These are phyloP conservation scores for Apamea monoglypha DNA, from an alignment of 2,888 invertebrate species.

Conservation along the genomic window DNA sequence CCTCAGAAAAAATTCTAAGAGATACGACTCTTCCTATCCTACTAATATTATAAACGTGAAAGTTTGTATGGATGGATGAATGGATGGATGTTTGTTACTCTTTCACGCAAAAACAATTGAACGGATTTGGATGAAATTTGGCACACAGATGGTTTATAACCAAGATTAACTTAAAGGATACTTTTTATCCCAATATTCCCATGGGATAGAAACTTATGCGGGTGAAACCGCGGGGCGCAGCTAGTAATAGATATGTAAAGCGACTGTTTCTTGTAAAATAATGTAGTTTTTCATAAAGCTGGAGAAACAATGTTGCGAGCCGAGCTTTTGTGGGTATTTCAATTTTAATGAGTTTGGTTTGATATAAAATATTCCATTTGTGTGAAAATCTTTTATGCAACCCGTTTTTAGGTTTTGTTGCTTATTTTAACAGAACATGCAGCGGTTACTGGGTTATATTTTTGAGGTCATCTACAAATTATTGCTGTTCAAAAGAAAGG, in stretches of 20 bases:
- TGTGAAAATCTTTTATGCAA: constrained; percentile 37
- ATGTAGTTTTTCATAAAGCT: constrained; percentile 50
- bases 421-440: not conserved
- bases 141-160: too few species aligned
- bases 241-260: constrained; percentile 6
- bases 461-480: not conserved
- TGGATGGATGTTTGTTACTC: too few species aligned
- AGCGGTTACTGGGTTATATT: not conserved
- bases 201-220: too few species aligned
- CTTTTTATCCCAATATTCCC: too few species aligned
- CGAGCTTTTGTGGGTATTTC: constrained; percentile 40
- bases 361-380: constrained; percentile 52
- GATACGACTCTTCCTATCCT: not conserved
- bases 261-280: constrained; percentile 31
- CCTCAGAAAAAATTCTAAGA: constrained; percentile 14
- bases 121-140: too few species aligned
- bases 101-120: too few species aligned
- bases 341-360: constrained; percentile 59
- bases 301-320: constrained; percentile 28
- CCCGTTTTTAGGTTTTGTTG: constrained; percentile 20
- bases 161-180: too few species aligned
- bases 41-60: too few species aligned
- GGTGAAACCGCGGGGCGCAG: too few species aligned
- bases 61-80: too few species aligned
- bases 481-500: not conserved